Base-by-base conservation (phyloP, 2,888 invertebrate species). In the Nymphalis c-album region DNA sequence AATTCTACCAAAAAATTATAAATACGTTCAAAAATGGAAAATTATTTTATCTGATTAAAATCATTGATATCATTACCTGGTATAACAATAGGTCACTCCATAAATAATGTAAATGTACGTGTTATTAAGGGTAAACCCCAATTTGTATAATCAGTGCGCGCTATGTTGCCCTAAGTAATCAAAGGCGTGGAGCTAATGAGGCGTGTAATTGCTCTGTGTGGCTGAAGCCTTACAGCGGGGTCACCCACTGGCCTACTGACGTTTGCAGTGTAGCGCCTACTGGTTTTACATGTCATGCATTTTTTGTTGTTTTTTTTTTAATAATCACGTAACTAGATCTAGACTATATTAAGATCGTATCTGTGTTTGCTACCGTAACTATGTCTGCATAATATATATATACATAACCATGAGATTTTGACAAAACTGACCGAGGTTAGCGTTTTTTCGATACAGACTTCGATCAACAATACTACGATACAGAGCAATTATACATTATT, bases 161-260 rank as follows among this genome's bases (percentile, higher is more conserved):
- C 51, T 51, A 65, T 46, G 48, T n/a, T 55, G 61, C 57, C 40
- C 40, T 13, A 3, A 17, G 51, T 51, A 51, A 51, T 51, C 26
- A 51, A 45, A 53, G 51, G 35, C 59, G 59, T n/a, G 71, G 18
- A 46, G 55, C 35, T 79, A 88, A 85, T 79, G 85, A 85, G 78
- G 77, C 76, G 83, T 81, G 75, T 81, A 73, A 86, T 82, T 71
- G 77, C 76, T 7, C 31, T 31, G 82, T 81, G 85, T 81, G 85
- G 82, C 70, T 78, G 88, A 89, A 88, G 86, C 88, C 88, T 60
- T 80, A 83, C 74, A 61, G 45, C 67, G 71, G 64, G 53, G 53
- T 78, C 80, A 83, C 87, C 87, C 76, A 88, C 80, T 89, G 85
- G 79, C 89, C 88, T 84, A 88, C 87, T 88, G 80, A 48, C 63